Conservation (phyloP, 2,797 vertebrate species). For the Oreochromis mossambicus region DNA sequence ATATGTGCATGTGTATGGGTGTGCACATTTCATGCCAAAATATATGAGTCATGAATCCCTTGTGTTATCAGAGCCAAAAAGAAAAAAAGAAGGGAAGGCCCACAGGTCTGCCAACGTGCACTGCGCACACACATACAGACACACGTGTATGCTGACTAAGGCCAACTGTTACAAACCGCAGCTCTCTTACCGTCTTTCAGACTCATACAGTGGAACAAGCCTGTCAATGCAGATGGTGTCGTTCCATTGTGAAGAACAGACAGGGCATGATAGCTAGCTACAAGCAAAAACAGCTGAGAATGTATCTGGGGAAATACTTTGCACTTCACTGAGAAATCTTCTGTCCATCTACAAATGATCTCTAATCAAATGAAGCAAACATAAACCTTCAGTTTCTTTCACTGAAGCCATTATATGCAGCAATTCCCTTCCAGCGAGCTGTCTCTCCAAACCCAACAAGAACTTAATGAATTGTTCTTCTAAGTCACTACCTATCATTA, state of each 20-base stretch:
- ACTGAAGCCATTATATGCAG: not conserved
- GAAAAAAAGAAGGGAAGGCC: not conserved
- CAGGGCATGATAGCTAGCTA: slow-evolving; percentile 26
- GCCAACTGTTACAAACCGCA: slow-evolving; percentile 57
- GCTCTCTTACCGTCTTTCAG: slow-evolving; percentile 37
- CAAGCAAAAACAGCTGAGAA: slow-evolving; percentile 65
- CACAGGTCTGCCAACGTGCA: slow-evolving; percentile 5
- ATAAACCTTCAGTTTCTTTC: not conserved
- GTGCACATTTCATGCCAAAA: not conserved
- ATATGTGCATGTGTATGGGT: not conserved
- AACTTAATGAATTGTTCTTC: not conserved
- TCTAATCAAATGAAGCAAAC: slow-evolving; percentile 1
- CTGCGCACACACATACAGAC: not conserved
- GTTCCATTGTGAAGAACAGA: slow-evolving; percentile 59
- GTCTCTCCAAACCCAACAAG: not conserved
- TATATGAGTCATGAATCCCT: slow-evolving; percentile 33
- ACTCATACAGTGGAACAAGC: slow-evolving; percentile 64
- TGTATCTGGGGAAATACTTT: slow-evolving; percentile 37
- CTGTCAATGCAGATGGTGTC: slow-evolving; percentile 57
- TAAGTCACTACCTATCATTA: not conserved
- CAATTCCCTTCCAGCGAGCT: not conserved
- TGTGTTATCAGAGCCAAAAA: slow-evolving; percentile 23
- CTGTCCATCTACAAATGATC: slow-evolving; percentile 6
- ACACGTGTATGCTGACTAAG: slow-evolving; percentile 7
- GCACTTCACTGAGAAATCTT: not conserved